Evolutionary conservation across 2,113 vertebrate genomes (phyloP).

Genomic region (Xenopus tropicalis): UCB_Xtro_10.0 CM004446.2:147669001-147669500

Average conservation of each 20-base stretch:
- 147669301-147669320: too few relatives aligned
- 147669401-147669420: too few relatives aligned
- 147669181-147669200: constrained; percentile 33
- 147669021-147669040: constrained; percentile 26
- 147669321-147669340: too few relatives aligned
- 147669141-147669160: constrained; percentile 29
- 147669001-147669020: constrained; percentile 42
- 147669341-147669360: too few relatives aligned
- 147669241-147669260: background rate
- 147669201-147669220: constrained; percentile 24
- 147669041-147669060: constrained; percentile 13
- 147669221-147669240: constrained; percentile 16
- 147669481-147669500: too few relatives aligned
- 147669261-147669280: too few relatives aligned
- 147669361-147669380: too few relatives aligned
- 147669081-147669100: constrained; percentile 18
- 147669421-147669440: too few relatives aligned
- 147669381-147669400: too few relatives aligned
- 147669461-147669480: too few relatives aligned
- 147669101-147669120: background rate
- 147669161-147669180: constrained; percentile 33
- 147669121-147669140: constrained; percentile 21
- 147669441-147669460: too few relatives aligned
- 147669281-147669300: too few relatives aligned
- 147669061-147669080: constrained; percentile 26